Conservation (phyloP, 2,888 invertebrate species). For the Megaustenia siamemsis region DNA sequence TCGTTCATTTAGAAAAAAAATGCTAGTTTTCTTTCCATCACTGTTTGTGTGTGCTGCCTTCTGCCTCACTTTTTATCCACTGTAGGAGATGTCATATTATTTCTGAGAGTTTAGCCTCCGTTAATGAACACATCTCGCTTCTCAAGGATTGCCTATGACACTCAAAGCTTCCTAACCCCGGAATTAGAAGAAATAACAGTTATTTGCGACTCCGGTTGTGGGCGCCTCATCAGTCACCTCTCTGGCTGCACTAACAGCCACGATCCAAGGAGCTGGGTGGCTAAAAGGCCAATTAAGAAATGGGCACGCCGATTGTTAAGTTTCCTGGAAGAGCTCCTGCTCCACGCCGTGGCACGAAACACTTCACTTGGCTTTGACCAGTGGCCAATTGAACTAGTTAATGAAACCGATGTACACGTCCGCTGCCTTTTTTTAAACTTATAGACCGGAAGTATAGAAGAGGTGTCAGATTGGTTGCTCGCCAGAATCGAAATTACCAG, state of each 20-base stretch:
- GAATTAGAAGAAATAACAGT: slow-evolving; percentile 33
- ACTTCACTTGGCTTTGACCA: slow-evolving; percentile 32
- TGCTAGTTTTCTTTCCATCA: neutral
- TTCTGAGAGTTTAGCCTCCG: neutral
- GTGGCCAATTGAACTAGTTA: slow-evolving; percentile 33
- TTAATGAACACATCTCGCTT: neutral
- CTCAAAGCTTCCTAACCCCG: slow-evolving; percentile 13
- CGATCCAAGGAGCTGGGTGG: slow-evolving; percentile 23
- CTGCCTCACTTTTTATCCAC: neutral
- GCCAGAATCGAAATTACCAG: neutral
- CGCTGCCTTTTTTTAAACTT: slow-evolving; percentile 24
- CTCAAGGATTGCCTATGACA: neutral
- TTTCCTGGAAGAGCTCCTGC: slow-evolving; percentile 28
- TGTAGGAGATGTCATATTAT: neutral
- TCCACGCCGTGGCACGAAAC: slow-evolving; percentile 31
- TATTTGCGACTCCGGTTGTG: slow-evolving; percentile 28
- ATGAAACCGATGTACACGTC: slow-evolving; percentile 31
- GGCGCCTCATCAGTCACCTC: slow-evolving; percentile 30
- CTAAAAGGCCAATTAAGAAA: slow-evolving; percentile 53
- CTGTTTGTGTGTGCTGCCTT: neutral
- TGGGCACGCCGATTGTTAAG: slow-evolving; percentile 44
- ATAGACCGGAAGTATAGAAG: slow-evolving; percentile 18
- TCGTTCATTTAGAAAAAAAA: neutral
- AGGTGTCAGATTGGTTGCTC: slow-evolving; percentile 6
- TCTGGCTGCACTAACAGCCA: slow-evolving; percentile 27